A percentile compares a stretch with the other conserved stretches of the same genome.
Evolutionary conservation across 2,888 invertebrate species (phyloP).

Genomic region (Dermolepida albohirtum): DNA sequence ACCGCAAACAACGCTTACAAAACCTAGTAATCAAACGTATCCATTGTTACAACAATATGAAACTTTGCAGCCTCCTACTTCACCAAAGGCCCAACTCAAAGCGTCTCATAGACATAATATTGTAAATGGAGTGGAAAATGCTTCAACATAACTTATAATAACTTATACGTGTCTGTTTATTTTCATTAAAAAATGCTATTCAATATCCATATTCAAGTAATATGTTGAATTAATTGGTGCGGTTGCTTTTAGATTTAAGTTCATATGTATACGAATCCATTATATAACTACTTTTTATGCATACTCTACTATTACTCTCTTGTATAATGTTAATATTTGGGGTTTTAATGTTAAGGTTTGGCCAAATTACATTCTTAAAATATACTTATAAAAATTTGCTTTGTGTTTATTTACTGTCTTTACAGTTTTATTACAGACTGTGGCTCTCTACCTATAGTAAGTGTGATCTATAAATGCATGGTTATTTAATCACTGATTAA

Average conservation of each 20-base stretch:
- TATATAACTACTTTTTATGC: not conserved
- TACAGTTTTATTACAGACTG: too few species aligned
- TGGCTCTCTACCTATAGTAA: too few species aligned
- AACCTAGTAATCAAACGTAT: constrained; percentile 44
- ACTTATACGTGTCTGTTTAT: not conserved
- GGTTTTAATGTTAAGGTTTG: too few species aligned
- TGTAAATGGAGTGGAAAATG: constrained; percentile 28
- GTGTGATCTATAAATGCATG: too few species aligned
- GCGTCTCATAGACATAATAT: constrained; percentile 49
- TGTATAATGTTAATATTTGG: too few species aligned
- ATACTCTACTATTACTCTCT: not conserved
- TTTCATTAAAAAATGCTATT: constrained; percentile 1
- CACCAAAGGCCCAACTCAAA: constrained; percentile 48
- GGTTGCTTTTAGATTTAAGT: constrained; percentile 6
- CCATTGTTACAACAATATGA: constrained; percentile 29
- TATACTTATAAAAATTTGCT: too few species aligned
- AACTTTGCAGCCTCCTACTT: constrained; percentile 42
- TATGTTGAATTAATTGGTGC: constrained; percentile 27
- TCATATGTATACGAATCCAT: not conserved
- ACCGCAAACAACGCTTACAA: constrained; percentile 49
- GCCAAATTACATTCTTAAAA: too few species aligned
- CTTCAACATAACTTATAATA: constrained; percentile 19
- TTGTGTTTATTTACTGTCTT: too few species aligned
- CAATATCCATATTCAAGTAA: constrained; percentile 11
- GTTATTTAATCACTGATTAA: too few species aligned